Evolutionary conservation across 2,113 vertebrate genomes (phyloP).

Genomic region (Hemiprocne comata): DNA sequence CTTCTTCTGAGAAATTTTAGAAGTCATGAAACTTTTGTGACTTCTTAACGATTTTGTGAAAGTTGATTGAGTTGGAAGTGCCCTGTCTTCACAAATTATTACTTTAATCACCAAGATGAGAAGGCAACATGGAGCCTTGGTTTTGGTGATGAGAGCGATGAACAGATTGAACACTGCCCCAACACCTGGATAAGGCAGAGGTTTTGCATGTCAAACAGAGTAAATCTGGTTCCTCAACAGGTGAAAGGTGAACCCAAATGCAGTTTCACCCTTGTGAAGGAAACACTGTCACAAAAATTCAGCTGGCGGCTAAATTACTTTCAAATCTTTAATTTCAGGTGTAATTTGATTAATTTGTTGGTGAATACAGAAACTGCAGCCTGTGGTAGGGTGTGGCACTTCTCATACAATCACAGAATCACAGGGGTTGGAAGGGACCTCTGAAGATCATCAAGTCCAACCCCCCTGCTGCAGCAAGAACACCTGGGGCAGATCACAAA

Average conservation of each 20-base stretch:
- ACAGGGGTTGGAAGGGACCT: too few relatives aligned
- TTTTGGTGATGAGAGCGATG: background rate
- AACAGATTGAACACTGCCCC: background rate
- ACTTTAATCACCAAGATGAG: background rate
- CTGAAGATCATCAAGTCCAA: too few relatives aligned
- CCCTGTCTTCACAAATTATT: background rate
- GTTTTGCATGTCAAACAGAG: background rate
- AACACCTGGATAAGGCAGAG: background rate
- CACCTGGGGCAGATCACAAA: too few relatives aligned
- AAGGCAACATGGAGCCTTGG: background rate
- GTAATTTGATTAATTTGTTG: too few relatives aligned
- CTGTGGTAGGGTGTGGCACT: too few relatives aligned
- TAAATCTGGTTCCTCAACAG: background rate
- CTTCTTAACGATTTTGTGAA: background rate
- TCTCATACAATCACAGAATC: too few relatives aligned
- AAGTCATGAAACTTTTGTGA: background rate
- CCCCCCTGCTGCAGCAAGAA: too few relatives aligned
- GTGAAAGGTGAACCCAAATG: background rate
- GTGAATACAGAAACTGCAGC: background rate
- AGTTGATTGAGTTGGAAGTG: background rate
- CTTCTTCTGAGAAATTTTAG: background rate
- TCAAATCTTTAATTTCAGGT: too few relatives aligned
- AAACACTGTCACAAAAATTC: too few relatives aligned
- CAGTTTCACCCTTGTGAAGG: background rate
- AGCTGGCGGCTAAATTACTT: fast-evolving